A percentile compares a stretch with the other conserved stretches of the same genome.
These are phyloP conservation scores for Odobenus rosmarus DNA, from an alignment of 2,113 vertebrate species.

Conservation along the genomic window DNA sequence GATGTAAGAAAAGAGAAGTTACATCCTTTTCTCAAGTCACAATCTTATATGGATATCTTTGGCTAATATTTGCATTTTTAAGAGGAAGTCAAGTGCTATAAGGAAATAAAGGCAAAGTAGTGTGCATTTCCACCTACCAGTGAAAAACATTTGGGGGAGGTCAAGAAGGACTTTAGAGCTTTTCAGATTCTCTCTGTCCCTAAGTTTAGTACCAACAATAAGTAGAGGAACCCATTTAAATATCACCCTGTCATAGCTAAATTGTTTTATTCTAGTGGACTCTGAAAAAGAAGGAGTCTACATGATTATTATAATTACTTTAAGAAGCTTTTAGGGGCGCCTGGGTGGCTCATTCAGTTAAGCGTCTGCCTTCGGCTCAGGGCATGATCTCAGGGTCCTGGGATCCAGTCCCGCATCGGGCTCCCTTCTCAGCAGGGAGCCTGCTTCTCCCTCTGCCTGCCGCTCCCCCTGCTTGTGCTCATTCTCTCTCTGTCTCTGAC, in stretches of 20 bases:
- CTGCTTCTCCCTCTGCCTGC: too few species aligned
- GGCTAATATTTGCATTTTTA: slow-evolving; percentile 15
- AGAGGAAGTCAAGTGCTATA: neutral
- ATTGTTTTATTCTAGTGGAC: neutral
- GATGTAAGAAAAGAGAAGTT: neutral
- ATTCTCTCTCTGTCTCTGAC: too few species aligned
- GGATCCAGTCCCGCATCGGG: too few species aligned
- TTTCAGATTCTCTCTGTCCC: neutral
- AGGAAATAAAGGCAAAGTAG: neutral
- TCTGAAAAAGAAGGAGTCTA: neutral
- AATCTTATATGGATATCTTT: neutral
- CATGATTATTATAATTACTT: neutral
- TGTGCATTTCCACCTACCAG: neutral
- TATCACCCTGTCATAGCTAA: neutral
- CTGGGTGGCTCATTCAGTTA: too few species aligned
- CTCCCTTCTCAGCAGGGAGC: too few species aligned
- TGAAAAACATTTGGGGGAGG: neutral
- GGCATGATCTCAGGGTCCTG: too few species aligned
- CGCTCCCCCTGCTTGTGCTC: too few species aligned
- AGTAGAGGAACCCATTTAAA: neutral
- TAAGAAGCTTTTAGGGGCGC: neutral
- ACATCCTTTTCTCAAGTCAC: neutral
- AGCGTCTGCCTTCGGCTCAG: too few species aligned
- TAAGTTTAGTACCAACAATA: neutral
- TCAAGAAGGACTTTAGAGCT: neutral